Base-by-base conservation (phyloP, 1,140 invertebrate species). In the Bilobella aurantiaca region DNA sequence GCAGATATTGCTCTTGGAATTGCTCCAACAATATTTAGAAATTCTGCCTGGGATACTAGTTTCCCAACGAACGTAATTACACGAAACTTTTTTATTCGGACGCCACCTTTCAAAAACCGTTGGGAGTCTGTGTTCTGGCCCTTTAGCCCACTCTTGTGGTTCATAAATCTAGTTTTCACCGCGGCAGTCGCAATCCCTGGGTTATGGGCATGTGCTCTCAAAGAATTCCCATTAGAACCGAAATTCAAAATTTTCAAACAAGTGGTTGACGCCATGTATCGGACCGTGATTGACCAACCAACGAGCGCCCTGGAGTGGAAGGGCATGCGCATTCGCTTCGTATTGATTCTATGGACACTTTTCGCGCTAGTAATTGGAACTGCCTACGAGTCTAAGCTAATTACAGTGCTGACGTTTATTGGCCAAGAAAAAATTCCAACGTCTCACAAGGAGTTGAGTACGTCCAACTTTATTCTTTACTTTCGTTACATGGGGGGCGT, bases 71-170 rank as follows among this genome's bases (percentile, higher is more conserved):
- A 3, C 3, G 12, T 16, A 8, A 12, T 59, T 5, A 12, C 21
- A 3, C 14, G 58, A 28, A 8, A 8, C 23, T 59, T 59, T 59
- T 59, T 30, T 21, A 32, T 59, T 32, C 27, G 31, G 8, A 21
- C 31, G 16, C 58, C 58, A 28, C 16, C 27, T 12, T 29, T 27
- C 28, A 28, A 32, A 16, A 30, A 16, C 28, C 12, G 28, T 25
- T 59, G 58, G 58, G 12, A 32, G 58, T 16, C 58, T 14, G 31
- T 59, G 12, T 12, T 59, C 28, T 59, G 58, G 58, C 58, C 58
- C 8, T 32, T 59, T 12, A 32, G 31, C 16, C 28, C 31, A 28
- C 16, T 18, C 8, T 21, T 59, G 3, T 59, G 58, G 58, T 28
- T 59, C 16, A 29, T 29, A 32, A 29, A 12, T 29, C 5, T 16